Percentiles rank a stretch among this genome's conserved stretches.
Conservation (phyloP, 1,140 invertebrate species). For the Rhopalosiphum padi region DNA sequence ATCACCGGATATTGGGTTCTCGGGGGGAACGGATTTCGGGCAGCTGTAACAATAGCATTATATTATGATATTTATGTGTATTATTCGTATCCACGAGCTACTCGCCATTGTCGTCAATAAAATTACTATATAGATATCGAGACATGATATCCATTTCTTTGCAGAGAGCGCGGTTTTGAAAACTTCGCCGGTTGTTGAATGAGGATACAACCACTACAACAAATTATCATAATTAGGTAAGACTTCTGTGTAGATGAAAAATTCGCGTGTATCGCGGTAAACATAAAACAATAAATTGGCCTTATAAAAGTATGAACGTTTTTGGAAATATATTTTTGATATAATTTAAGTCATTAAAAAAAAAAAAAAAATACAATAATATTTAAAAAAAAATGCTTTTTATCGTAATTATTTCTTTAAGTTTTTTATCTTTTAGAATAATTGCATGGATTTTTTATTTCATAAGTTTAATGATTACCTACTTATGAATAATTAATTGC, state of each 20-base stretch:
- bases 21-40: background rate
- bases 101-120: background rate
- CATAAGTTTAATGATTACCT: too few species aligned
- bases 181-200: background rate
- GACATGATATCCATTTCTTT: background rate
- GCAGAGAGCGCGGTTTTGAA: background rate
- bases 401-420: too few species aligned
- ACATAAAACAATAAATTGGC: background rate
- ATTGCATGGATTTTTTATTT: too few species aligned
- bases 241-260: background rate
- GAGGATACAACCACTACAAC: background rate
- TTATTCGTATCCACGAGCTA: background rate
- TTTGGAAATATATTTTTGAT: too few species aligned
- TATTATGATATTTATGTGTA: background rate
- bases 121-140: background rate
- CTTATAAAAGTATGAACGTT: too few species aligned
- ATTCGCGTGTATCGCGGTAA: background rate
- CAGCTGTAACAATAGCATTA: background rate
- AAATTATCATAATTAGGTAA: background rate
- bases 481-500: too few species aligned
- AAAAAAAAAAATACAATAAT: too few species aligned
- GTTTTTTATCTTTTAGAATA: too few species aligned
- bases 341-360: too few species aligned
- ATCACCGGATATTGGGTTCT: slow-evolving; percentile 27
- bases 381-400: too few species aligned